Evolutionary conservation across 2,797 vertebrate genomes (phyloP).

Genomic region (Morus bassanus): DNA sequence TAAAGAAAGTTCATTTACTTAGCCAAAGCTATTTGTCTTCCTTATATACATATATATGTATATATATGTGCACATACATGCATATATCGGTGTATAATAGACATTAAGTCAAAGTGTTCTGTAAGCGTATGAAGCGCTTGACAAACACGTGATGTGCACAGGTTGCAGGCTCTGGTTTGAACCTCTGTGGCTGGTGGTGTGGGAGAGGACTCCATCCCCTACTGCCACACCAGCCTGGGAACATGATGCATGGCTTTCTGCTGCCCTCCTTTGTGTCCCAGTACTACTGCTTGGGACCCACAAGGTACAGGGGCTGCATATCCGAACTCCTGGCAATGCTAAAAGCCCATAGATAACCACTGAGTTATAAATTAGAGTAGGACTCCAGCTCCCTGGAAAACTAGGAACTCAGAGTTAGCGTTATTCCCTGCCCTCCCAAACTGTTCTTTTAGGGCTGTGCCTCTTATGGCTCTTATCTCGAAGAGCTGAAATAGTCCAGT

Average conservation of each 20-base stretch:
- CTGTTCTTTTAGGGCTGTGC: neutral
- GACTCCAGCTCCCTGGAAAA: neutral
- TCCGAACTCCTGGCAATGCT: neutral
- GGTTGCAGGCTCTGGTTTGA: neutral
- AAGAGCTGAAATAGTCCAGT: neutral
- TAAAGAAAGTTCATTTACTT: neutral
- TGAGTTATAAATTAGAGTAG: neutral
- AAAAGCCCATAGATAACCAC: neutral
- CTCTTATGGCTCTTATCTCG: neutral
- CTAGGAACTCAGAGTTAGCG: rapidly evolving
- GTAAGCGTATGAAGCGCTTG: neutral
- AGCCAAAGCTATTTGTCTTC: neutral
- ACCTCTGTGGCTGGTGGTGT: neutral
- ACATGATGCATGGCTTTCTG: neutral
- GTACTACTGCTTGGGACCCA: too few species aligned
- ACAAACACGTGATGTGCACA: neutral
- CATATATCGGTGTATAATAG: neutral
- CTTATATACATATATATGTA: neutral
- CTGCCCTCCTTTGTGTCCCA: neutral
- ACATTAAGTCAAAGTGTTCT: neutral
- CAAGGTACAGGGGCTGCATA: neutral
- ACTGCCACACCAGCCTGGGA: neutral
- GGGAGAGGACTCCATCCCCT: neutral
- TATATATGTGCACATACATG: neutral
- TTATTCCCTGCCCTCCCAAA: neutral